Conservation (phyloP, 2,797 vertebrate species). For the Labroides dimidiatus region DNA sequence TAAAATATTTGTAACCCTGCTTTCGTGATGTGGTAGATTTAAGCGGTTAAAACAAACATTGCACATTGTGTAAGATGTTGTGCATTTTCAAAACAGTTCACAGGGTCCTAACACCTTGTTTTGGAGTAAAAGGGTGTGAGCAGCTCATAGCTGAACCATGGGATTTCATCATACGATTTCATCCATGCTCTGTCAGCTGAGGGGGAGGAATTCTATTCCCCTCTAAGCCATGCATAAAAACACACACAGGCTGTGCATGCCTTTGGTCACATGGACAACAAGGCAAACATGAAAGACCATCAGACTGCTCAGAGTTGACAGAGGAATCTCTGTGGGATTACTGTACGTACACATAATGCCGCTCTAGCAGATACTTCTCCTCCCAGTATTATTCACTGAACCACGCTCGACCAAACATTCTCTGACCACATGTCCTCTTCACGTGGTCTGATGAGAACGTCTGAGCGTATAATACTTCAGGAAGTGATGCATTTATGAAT, state of each 20-base stretch:
- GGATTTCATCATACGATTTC: constrained; percentile 18
- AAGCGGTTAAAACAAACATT: constrained; percentile 9
- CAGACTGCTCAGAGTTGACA: constrained; percentile 23
- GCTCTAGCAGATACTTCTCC: constrained; percentile 18
- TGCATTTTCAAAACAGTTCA: not conserved
- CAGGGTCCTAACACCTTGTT: constrained; percentile 35
- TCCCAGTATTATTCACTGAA: constrained; percentile 19
- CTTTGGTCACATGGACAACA: constrained; percentile 52
- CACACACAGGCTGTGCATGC: constrained; percentile 39
- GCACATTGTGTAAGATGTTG: constrained; percentile 38
- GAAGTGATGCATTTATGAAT: constrained; percentile 15
- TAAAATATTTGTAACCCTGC: constrained; percentile 3
- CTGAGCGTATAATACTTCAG: not conserved
- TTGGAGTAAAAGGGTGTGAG: not conserved
- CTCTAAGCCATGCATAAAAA: constrained; percentile 10
- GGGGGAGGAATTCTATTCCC: constrained; percentile 32
- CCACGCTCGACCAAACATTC: constrained; percentile 32
- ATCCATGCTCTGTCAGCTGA: constrained; percentile 45
- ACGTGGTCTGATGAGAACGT: constrained; percentile 3
- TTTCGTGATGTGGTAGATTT: not conserved
- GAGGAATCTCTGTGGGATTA: constrained; percentile 44
- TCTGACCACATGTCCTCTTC: constrained; percentile 14
- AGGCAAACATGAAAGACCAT: constrained; percentile 47
- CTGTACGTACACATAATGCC: constrained; percentile 50
- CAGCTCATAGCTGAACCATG: not conserved